A percentile compares a stretch with the other conserved stretches of the same genome.
Conservation (phyloP, 2,888 invertebrate species). For the Euproctis similis region DNA sequence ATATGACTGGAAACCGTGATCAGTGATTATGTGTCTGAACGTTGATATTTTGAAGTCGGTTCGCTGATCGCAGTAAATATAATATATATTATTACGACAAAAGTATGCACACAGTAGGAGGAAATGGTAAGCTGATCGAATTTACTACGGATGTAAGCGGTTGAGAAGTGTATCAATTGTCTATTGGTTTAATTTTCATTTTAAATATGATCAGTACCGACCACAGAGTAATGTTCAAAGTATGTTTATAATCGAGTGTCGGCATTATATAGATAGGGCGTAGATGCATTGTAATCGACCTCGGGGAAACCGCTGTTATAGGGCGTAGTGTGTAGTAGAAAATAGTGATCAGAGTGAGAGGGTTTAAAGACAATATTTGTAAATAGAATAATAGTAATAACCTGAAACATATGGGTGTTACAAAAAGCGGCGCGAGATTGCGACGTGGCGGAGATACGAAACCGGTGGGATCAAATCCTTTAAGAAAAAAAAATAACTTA, state of each 20-base stretch:
- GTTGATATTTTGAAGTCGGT: slow-evolving; percentile 26
- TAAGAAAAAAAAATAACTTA: slow-evolving; percentile 73
- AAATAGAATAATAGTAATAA: slow-evolving; percentile 72
- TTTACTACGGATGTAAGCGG: slow-evolving; percentile 74
- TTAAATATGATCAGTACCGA: slow-evolving; percentile 56
- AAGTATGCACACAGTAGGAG: slow-evolving; percentile 45
- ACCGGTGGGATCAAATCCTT: slow-evolving; percentile 78
- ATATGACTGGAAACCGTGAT: slow-evolving; percentile 38
- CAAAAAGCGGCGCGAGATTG: slow-evolving; percentile 46
- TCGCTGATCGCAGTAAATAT: slow-evolving; percentile 42
- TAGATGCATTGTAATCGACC: slow-evolving; percentile 65
- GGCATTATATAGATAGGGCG: slow-evolving; percentile 49
- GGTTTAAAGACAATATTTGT: slow-evolving; percentile 77
- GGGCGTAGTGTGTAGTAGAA: slow-evolving; percentile 69
- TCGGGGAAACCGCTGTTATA: slow-evolving; percentile 64
- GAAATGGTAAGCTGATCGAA: slow-evolving; percentile 71
- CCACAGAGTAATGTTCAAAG: slow-evolving; percentile 59
- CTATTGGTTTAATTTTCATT: slow-evolving; percentile 55
- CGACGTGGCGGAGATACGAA: slow-evolving; percentile 63
- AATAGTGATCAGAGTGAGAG: slow-evolving; percentile 75
- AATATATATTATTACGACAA: slow-evolving; percentile 38
- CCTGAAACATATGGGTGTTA: slow-evolving; percentile 66
- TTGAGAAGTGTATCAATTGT: slow-evolving; percentile 60
- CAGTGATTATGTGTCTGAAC: slow-evolving; percentile 33
- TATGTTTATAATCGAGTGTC: slow-evolving; percentile 50